Base-by-base conservation (phyloP, 2,797 vertebrate genomes). In the Jordanella pulchra region DNA sequence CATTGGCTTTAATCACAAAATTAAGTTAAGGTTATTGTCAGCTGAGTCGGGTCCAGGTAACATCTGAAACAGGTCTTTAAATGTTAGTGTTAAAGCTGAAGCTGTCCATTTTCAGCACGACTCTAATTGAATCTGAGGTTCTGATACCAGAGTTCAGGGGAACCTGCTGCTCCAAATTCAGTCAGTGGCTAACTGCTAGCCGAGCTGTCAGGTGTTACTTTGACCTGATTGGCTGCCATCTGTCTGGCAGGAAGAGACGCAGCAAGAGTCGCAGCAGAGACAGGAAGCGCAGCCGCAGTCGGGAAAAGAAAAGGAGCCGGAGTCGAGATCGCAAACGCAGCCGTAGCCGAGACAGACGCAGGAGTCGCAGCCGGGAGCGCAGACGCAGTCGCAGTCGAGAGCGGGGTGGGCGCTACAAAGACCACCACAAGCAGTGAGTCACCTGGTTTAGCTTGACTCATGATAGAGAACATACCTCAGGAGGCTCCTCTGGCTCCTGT, bases 361-460 rank as follows among this genome's bases (percentile, higher is more conserved):
- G 92, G 71, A 97, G 96, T 18, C 94, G 95, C 73, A 98, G 97
- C 89, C 93, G 95, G 75, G 96, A 98, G n/a, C 94, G 94, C 47
- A 93, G 92, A 18, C 93, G 94, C 77, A 97, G 96, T 61, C 88
- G 94, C 77, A 98, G 97, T 68, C 87, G 94, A 74, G 97, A 99
- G 67, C 94, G 97, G 15, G 92, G 95, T n/a, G 97, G 97, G 44
- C 96, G 96, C 76, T 98, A 98, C 78, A 85, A 84, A 78, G 88
- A 90, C 74, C 91, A 90, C 61, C 89, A 91, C 72, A 93, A 95
- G 76, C 94, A 95, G 97, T 98, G 95, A 81, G 97, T 55, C 0
- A 27, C 6, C 63, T 51, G 35, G 35, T 39, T 39, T 39, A 39
- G 35, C 9, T 39, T 39, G 35, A 5, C 30, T 21, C 28, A 28